Percentiles rank a stretch among this genome's conserved stretches.
Evolutionary conservation across 2,888 invertebrate genomes (phyloP).

Genomic region (Leptura quadrifasciata): DNA sequence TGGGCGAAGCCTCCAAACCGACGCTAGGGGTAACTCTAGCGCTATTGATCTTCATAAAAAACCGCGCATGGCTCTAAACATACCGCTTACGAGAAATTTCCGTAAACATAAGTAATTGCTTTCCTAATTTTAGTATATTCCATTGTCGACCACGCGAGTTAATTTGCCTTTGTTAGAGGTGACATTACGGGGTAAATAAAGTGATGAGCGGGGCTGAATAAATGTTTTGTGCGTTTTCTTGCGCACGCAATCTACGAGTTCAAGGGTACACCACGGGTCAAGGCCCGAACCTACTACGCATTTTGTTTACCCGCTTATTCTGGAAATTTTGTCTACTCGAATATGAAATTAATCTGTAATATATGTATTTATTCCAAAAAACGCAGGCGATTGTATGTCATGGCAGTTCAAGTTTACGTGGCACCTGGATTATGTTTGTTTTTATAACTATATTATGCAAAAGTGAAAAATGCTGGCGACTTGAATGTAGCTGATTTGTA

Average conservation of each 20-base stretch:
- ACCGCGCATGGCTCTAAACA: constrained; percentile 41
- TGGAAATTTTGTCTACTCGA: constrained; percentile 15
- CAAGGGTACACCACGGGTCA: constrained; percentile 69
- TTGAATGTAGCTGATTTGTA: no score
- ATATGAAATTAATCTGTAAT: constrained; percentile 30
- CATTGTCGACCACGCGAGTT: constrained; percentile 30
- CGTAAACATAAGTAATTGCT: constrained; percentile 41
- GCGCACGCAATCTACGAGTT: constrained; percentile 56
- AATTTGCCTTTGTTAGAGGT: constrained; percentile 48
- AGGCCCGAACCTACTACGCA: constrained; percentile 59
- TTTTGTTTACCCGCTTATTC: constrained; percentile 34
- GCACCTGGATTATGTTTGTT: constrained; percentile 16
- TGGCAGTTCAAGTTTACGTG: constrained; percentile 13
- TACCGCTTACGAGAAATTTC: constrained; percentile 40
- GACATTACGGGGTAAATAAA: constrained; percentile 37
- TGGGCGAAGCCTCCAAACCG: constrained; percentile 49
- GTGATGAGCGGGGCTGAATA: constrained; percentile 42
- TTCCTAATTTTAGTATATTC: constrained; percentile 25
- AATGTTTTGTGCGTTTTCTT: constrained; percentile 31
- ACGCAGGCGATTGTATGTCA: constrained; percentile 8
- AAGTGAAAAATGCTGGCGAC: no score
- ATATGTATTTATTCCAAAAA: constrained; percentile 18
- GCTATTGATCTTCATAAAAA: constrained; percentile 38
- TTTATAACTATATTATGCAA: not conserved
- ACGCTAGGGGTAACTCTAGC: constrained; percentile 36